Evolutionary conservation across 1,140 invertebrate species (phyloP), one percentile per base, ranked within the genome.

Genomic region (Bactericera cockerelli): DNA sequence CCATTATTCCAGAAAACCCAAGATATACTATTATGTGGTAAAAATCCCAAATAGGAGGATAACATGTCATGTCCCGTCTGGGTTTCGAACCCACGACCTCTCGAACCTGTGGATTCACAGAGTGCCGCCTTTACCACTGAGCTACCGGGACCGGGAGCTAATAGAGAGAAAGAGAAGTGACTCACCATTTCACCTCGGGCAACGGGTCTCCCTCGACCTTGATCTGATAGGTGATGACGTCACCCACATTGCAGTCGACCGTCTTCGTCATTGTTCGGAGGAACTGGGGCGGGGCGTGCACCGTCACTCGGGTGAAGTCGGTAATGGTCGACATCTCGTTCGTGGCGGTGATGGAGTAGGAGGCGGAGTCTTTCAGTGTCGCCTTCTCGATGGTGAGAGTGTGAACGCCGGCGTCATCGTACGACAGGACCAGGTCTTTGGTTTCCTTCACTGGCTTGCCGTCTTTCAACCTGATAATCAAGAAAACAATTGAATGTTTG

Each of bases 311-410:
- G 80, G 85, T 90, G 67, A 87, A 86, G 66, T 89, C 84, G 0
- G 88, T 87, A 38, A 86, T 86, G 71, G 91, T 86, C 69, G 85
- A 89, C 33, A 90, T 75, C 65, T 91, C 84, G 67, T 98, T 98
- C 58, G 84, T 84, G 0, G 93, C 89, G 1, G 93, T 81, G 13
- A 95, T 83, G 0, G 91, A 91, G 68, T 96, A 98, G n/a, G 86
- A 87, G 8, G 93, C 95, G 26, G 87, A 77, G 70, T 98, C 94
- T 25, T 87, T 86, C 1, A 93, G 74, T 55, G 78, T 79, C 0
- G 88, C 81, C 59, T 89, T 82, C 59, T 84, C 82, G 49, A 98
- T 87, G 14, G 84, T 79, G 21, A 98, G 74, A 24, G 80, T 79
- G 65, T 86, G 84, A 10, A 75, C 78, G 66, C 82, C 78, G 4